phyloP scores from a whole-genome alignment of 1,140 invertebrate genomes.

The Chlorops oryzae region DNA sequence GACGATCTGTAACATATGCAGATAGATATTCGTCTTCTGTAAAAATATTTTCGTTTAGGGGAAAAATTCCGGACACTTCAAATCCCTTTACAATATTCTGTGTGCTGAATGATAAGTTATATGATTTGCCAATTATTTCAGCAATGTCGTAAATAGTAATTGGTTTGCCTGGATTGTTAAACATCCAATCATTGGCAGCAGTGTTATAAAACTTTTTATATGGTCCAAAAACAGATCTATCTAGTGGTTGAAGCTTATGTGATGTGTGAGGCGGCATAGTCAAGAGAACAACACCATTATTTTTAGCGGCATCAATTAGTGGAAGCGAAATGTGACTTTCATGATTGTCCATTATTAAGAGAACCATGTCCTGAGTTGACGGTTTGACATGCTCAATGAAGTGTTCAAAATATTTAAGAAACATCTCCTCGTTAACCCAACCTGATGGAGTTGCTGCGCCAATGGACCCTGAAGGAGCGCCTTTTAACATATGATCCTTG shows the following conservation, averaged over 20 bases:
- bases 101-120: not conserved
- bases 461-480: not conserved
- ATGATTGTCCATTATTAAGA: not conserved
- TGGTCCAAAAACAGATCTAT: slow-evolving; percentile 45
- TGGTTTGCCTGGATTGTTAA: not conserved
- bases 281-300: slow-evolving; percentile 29
- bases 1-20: too few relatives aligned
- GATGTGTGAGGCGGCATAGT: slow-evolving; percentile 35
- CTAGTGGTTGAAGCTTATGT: slow-evolving; percentile 47
- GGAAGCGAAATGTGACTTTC: not conserved
- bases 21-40: too few relatives aligned
- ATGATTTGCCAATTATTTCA: not conserved
- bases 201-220: slow-evolving; percentile 44
- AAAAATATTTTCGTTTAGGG: too few relatives aligned
- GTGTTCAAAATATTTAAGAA: not conserved
- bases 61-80: not conserved
- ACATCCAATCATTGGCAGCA: not conserved
- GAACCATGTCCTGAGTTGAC: not conserved
- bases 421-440: not conserved
- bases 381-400: not conserved
- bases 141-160: not conserved
- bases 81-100: not conserved
- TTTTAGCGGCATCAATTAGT: not conserved
- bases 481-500: not conserved
- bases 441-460: not conserved